Evolutionary conservation across 1,140 invertebrate genomes (phyloP).

Genomic region (Ceratosolen fusciceps): DNA sequence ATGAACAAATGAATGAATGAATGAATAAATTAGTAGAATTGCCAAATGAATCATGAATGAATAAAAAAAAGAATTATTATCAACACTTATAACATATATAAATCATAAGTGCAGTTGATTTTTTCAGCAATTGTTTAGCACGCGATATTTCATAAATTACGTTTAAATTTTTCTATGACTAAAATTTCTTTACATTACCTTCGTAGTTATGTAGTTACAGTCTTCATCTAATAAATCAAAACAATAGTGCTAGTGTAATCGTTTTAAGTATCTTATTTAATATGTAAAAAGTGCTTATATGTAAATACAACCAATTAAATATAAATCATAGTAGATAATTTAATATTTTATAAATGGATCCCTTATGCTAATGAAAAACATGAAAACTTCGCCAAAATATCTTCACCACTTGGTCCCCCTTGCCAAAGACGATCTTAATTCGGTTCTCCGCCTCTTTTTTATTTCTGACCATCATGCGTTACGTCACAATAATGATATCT

Average conservation of each 20-base stretch:
- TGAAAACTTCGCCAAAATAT: no score
- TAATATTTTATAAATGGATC: no score
- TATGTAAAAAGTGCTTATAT: no score
- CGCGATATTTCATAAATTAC: not conserved
- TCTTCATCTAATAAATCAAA: no score
- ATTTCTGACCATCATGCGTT: not conserved
- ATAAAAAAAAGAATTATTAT: slow-evolving; percentile 24
- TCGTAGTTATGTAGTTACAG: not conserved
- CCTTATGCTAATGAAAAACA: no score
- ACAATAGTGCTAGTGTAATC: no score
- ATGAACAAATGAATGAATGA: slow-evolving; percentile 23
- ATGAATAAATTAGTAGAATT: slow-evolving; percentile 22
- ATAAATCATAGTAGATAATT: no score
- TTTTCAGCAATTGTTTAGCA: slow-evolving; percentile 3
- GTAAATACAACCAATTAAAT: no score
- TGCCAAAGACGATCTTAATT: not conserved
- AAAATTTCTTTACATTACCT: not conserved
- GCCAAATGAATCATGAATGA: slow-evolving; percentile 12
- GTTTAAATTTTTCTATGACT: not conserved
- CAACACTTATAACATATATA: not conserved
- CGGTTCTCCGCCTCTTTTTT: not conserved
- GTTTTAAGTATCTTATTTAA: no score
- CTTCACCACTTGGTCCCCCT: no score
- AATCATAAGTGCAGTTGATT: not conserved
- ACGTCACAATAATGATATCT: not conserved